Conservation (phyloP, 2,888 invertebrate species). For the Ernsta delagoae region DNA sequence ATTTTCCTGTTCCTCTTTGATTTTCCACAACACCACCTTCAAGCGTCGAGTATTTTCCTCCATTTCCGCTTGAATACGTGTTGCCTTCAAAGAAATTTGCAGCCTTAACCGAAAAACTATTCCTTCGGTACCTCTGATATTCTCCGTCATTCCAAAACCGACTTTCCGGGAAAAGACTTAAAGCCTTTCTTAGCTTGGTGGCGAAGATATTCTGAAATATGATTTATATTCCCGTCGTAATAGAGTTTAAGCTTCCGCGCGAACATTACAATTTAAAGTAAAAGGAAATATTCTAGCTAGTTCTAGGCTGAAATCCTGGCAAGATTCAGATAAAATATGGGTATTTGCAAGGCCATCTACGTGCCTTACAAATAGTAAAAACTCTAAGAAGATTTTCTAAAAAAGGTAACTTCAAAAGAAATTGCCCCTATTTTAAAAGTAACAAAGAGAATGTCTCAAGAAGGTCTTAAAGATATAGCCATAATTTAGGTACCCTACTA, state of each 20-base stretch:
- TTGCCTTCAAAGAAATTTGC: slow-evolving; percentile 34
- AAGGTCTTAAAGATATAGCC: too few relatives aligned
- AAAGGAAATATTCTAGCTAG: slow-evolving; percentile 34
- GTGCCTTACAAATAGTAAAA: slow-evolving; percentile 25
- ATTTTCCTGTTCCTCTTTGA: slow-evolving; percentile 46
- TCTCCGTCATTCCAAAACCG: not conserved
- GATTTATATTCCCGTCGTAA: slow-evolving; percentile 34
- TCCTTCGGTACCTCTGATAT: slow-evolving; percentile 23
- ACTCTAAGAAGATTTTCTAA: slow-evolving; percentile 7
- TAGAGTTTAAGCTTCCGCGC: slow-evolving; percentile 34
- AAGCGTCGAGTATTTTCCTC: slow-evolving; percentile 41
- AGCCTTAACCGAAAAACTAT: slow-evolving; percentile 32
- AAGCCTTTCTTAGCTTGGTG: not conserved
- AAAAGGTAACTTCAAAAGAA: not conserved
- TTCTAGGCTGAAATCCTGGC: slow-evolving; percentile 32
- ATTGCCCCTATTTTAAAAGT: too few relatives aligned
- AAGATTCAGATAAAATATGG: slow-evolving; percentile 34
- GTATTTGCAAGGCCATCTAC: slow-evolving; percentile 22
- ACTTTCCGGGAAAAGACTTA: not conserved
- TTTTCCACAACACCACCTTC: slow-evolving; percentile 51
- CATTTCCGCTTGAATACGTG: slow-evolving; percentile 39
- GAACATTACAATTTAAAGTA: slow-evolving; percentile 34
- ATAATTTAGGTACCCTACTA: too few relatives aligned
- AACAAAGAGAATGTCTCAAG: too few relatives aligned
- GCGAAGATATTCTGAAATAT: slow-evolving; percentile 25